Evolutionary conservation across 1,140 invertebrate species (phyloP).

Genomic region (Tetraneura akinire): DNA sequence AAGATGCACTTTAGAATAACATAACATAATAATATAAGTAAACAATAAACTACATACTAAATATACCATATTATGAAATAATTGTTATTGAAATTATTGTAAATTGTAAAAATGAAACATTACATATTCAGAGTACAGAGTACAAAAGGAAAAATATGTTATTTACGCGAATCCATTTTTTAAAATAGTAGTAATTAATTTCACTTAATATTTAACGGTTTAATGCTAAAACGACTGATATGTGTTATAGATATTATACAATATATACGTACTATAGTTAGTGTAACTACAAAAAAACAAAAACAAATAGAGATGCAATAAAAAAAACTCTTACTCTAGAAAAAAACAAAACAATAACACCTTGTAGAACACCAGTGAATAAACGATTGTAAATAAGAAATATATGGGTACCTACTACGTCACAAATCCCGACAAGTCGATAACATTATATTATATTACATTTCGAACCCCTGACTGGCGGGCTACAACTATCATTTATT

Average conservation of each 20-base stretch:
- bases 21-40: not conserved
- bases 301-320: not conserved
- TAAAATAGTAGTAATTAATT: slow-evolving; percentile 20
- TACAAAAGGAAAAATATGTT: slow-evolving; percentile 1
- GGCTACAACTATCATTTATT: not conserved
- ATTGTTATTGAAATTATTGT: slow-evolving; percentile 3
- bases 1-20: not conserved
- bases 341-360: slow-evolving; percentile 28
- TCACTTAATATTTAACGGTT: not conserved
- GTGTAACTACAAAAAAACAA: no score
- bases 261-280: not conserved
- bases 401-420: no score
- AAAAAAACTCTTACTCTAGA: not conserved
- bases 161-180: not conserved
- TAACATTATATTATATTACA: no score
- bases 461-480: slow-evolving; percentile 42
- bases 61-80: not conserved
- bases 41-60: no score
- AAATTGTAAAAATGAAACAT: not conserved
- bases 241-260: not conserved
- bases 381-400: not conserved
- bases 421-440: not conserved
- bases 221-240: not conserved
- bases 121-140: no score
- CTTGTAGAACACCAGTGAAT: not conserved